Percentiles rank a stretch among this genome's conserved stretches.
Conservation (phyloP, 2,113 vertebrate genomes). For the Petaurus breviceps region DNA sequence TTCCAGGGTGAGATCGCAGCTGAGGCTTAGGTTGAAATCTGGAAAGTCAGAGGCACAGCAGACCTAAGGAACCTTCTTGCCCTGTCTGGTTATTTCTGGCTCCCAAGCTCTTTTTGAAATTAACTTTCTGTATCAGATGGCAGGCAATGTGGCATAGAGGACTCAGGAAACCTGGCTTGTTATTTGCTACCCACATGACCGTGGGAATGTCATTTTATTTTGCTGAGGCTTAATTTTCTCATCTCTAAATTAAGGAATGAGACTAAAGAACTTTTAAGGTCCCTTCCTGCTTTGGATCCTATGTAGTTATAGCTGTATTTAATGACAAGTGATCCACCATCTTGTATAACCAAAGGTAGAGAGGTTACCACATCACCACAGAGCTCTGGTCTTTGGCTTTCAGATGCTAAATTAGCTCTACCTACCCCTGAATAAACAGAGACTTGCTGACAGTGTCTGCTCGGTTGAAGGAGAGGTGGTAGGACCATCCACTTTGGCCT, state of each 20-base stretch:
- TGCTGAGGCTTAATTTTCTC: not conserved
- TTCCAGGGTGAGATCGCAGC: not conserved
- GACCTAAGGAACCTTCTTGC: not conserved
- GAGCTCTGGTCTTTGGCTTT: not conserved
- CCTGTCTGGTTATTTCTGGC: not conserved
- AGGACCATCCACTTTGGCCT: not conserved
- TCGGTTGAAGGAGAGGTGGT: not conserved
- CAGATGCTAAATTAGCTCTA: not conserved
- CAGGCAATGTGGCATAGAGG: not conserved
- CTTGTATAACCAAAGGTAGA: not conserved
- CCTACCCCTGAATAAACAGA: too few relatives aligned
- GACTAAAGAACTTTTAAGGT: not conserved
- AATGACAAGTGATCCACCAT: not conserved
- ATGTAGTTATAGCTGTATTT: not conserved
- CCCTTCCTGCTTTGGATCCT: not conserved
- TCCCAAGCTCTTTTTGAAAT: not conserved
- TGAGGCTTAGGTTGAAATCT: not conserved
- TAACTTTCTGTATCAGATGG: not conserved
- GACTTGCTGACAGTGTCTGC: too few relatives aligned
- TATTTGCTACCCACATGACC: not conserved
- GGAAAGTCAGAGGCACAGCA: not conserved
- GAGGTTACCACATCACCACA: not conserved
- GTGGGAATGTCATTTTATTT: not conserved
- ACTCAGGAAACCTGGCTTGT: not conserved
- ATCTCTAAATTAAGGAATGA: not conserved